Conservation (phyloP, 2,888 invertebrate genomes). For the Apotomis betuletana region DNA sequence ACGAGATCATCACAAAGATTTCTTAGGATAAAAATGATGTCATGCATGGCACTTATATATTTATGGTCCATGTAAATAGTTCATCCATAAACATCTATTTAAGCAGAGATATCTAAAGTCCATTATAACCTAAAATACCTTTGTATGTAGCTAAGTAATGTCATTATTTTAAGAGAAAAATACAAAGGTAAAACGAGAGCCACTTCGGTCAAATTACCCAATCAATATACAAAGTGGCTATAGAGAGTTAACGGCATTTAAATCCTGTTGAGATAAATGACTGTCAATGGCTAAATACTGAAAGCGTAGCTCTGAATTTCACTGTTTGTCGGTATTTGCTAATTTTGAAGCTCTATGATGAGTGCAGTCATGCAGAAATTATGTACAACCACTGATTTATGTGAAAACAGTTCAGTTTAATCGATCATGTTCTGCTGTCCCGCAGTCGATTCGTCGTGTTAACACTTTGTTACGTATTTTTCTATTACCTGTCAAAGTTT, state of each 20-base stretch:
- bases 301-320: slow-evolving; percentile 55
- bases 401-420: slow-evolving; percentile 29
- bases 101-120: too few relatives aligned
- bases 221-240: slow-evolving; percentile 74
- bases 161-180: slow-evolving; percentile 20
- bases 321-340: slow-evolving; percentile 52
- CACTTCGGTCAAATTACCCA: slow-evolving; percentile 69
- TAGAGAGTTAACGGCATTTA: slow-evolving; percentile 62
- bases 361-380: slow-evolving; percentile 42
- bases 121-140: too few relatives aligned
- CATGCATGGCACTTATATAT: too few relatives aligned
- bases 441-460: not conserved
- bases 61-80: too few relatives aligned
- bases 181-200: slow-evolving; percentile 33
- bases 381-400: slow-evolving; percentile 42
- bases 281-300: slow-evolving; percentile 64
- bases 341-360: slow-evolving; percentile 47
- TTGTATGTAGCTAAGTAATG: not conserved
- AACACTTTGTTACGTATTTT: too few relatives aligned
- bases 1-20: too few relatives aligned
- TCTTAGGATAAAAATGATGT: too few relatives aligned
- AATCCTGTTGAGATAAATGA: slow-evolving; percentile 68
- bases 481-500: too few relatives aligned
- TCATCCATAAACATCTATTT: too few relatives aligned
- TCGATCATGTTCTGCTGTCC: slow-evolving; percentile 27